Evolutionary conservation across 64 coral and sea anemone genomes (phyloP), one percentile per base, ranked within the genome.

Genomic region (Actinia tenebrosa): DNA sequence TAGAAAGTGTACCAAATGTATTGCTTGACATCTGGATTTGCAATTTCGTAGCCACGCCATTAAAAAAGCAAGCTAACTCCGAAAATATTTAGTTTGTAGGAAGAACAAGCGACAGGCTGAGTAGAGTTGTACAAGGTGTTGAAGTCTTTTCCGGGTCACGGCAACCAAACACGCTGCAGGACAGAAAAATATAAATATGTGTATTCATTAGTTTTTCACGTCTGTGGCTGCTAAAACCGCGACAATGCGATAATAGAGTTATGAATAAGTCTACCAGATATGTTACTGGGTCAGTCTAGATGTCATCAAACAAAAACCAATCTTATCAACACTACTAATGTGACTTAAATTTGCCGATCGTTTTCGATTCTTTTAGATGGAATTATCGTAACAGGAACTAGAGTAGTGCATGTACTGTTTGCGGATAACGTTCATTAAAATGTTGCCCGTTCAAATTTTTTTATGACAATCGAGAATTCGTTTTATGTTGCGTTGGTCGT

Each of bases 201-300:
- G 79, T 81, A 81, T 9, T 37, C 30, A 37, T 37, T 37, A 37
- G 30, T 37, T 45, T 81, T 53, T 53, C 79, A 52, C 27, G 44
- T 3, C 50, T 81, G 79, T 53, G 79, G 79, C 79, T 52, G 44
- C 27, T 44, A 81, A 81, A 81, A 53, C 79, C 44, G 16, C 50
- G 43, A 50, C 79, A 81, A 81, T 50, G 44, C 9, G 79, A 81
- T 81, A 81, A 81, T 81, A 16, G 43, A 45, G 26, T 81, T 10
- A 6, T 81, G 79, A 81, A 81, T 81, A 22, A 45, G 79, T 81
- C 79, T 81, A 37, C 30, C 30, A 45, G 44, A 81, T 81, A 45
- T 45, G 79, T 20, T 81, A 26, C 11, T 75, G 11, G 64, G 69
- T 42, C 69, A 42, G 69, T 25, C 69, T 30, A 27, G 69, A 75